Conservation (phyloP, 2,888 invertebrate genomes). For the Hydrotaea diabolus region DNA sequence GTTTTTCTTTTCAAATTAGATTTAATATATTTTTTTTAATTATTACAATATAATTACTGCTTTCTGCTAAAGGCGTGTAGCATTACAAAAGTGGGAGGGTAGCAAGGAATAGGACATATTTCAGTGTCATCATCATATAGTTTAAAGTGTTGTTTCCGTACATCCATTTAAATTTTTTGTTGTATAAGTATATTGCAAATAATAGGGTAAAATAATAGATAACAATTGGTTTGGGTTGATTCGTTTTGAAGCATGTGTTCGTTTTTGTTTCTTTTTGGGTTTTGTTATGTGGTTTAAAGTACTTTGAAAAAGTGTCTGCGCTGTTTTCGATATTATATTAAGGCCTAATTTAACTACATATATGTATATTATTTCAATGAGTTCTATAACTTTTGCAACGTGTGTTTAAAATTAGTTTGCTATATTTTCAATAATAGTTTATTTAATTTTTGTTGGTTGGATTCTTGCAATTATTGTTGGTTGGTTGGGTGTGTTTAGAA, state of each 20-base stretch:
- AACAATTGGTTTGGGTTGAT: slow-evolving; percentile 27
- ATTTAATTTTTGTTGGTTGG: slow-evolving; percentile 26
- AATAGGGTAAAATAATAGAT: slow-evolving; percentile 25
- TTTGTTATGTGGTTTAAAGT: slow-evolving; percentile 23
- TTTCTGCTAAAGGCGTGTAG: slow-evolving; percentile 43
- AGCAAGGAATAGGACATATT: slow-evolving; percentile 22
- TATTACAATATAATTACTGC: slow-evolving; percentile 45
- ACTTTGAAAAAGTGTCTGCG: slow-evolving; percentile 49
- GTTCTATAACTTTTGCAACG: slow-evolving; percentile 52
- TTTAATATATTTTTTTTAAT: slow-evolving; percentile 35
- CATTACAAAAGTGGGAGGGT: slow-evolving; percentile 23
- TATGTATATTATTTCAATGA: slow-evolving; percentile 45
- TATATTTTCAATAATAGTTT: slow-evolving; percentile 44
- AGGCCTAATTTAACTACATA: slow-evolving; percentile 63
- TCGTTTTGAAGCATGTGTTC: not conserved
- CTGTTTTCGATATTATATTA: slow-evolving; percentile 54
- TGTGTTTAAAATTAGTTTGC: slow-evolving; percentile 49
- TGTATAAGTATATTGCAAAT: slow-evolving; percentile 49
- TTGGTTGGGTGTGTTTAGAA: slow-evolving; percentile 72
- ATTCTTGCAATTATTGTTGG: slow-evolving; percentile 54
- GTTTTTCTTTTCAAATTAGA: not conserved
- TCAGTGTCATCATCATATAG: slow-evolving; percentile 9
- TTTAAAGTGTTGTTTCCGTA: slow-evolving; percentile 37
- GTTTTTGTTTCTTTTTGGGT: not conserved
- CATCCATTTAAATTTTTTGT: slow-evolving; percentile 26